Conservation (phyloP, 2,113 vertebrate species). For the Peucedramus taeniatus region DNA sequence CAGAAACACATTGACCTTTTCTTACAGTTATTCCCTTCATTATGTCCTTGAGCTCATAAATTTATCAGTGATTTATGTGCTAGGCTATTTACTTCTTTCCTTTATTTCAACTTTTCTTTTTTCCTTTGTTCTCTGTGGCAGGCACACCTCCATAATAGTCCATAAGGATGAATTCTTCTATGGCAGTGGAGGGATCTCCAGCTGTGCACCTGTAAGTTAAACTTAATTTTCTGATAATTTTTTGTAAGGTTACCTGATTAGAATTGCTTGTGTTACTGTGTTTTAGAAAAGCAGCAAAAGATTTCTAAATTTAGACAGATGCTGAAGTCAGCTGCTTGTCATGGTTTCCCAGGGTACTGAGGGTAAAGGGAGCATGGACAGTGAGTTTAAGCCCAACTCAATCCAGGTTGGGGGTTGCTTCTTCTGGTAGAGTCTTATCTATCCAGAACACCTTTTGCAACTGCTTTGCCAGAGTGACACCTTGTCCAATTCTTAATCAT, state of each 20-base stretch:
- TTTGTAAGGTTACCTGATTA: not conserved
- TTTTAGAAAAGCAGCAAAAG: not conserved
- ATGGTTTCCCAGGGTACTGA: not conserved
- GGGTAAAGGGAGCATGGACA: not conserved
- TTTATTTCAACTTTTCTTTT: not conserved
- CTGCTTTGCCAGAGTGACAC: not conserved
- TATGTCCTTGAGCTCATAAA: not conserved
- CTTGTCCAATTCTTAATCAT: not conserved
- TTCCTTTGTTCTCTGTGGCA: constrained; percentile 47
- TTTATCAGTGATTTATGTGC: not conserved
- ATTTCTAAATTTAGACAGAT: not conserved
- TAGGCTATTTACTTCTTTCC: not conserved
- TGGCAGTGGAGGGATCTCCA: constrained; percentile 84
- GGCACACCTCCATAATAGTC: constrained; percentile 92
- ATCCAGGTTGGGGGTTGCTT: not conserved
- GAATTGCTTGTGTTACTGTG: not conserved
- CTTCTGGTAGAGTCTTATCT: not conserved
- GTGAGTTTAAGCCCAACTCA: not conserved
- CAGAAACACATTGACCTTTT: not conserved
- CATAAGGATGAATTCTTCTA: constrained; percentile 93
- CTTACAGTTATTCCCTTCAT: not conserved
- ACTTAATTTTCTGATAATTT: not conserved
- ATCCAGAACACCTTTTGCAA: not conserved
- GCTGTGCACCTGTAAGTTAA: constrained; percentile 86
- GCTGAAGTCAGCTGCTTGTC: not conserved